Evolutionary conservation across 2,113 vertebrate genomes (phyloP).

Genomic region (Brevimyrus niger): DNA sequence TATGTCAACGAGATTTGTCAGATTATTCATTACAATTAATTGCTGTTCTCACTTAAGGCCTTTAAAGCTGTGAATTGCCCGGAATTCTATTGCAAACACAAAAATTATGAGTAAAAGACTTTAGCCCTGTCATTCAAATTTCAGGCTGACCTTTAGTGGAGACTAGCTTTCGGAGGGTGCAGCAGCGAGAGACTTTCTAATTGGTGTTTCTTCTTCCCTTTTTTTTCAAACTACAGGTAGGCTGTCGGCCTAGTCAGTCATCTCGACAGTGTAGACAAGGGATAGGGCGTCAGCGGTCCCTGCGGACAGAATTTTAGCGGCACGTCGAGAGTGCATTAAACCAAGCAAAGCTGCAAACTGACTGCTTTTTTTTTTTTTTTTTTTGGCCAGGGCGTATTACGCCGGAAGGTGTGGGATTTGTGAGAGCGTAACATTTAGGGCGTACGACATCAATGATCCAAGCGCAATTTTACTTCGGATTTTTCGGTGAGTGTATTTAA

Average conservation of each 20-base stretch:
- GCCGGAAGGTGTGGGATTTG: conserved; percentile 56
- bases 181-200: conserved; percentile 95
- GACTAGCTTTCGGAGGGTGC: conserved; percentile 94
- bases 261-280: conserved; percentile 60
- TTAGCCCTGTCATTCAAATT: conserved; percentile 99
- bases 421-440: conserved; percentile 44
- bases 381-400: conserved; percentile 40
- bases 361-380: not conserved
- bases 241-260: conserved; percentile 69
- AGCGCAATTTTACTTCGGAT: not conserved
- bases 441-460: not conserved
- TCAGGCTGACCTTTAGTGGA: conserved; percentile 99
- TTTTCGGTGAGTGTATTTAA: not conserved
- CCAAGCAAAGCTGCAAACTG: not conserved
- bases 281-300: conserved; percentile 50
- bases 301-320: conserved; percentile 64
- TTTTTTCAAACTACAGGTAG: conserved; percentile 72
- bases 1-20: conserved; percentile 99
- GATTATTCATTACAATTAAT: conserved; percentile 99
- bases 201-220: conserved; percentile 81
- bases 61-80: conserved; percentile 99
- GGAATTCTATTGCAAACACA: conserved; percentile 99
- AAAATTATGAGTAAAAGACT: conserved; percentile 99
- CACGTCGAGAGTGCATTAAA: conserved; percentile 58
- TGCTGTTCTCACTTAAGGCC: conserved; percentile 99